phyloP scores from a whole-genome alignment of 1,140 invertebrate genomes.

The Trissolcus basalis region DNA sequence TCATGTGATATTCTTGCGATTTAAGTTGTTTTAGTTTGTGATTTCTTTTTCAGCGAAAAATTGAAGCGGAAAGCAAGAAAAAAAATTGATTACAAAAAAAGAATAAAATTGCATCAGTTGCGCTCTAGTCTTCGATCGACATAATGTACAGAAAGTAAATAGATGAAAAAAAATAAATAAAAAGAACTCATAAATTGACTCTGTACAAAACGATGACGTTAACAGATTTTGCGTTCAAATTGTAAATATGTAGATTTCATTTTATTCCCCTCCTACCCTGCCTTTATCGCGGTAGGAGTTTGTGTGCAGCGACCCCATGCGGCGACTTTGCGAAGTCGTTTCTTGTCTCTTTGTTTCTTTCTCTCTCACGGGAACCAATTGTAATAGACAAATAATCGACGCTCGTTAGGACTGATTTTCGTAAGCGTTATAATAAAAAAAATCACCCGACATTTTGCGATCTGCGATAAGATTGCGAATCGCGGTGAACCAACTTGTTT shows the following conservation, averaged over 20 bases:
- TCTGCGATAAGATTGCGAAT: conserved; percentile 21
- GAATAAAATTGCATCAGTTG: conserved; percentile 9
- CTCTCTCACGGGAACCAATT: conserved; percentile 32
- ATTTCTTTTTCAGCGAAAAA: not conserved
- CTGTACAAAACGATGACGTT: conserved; percentile 37
- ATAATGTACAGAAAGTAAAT: conserved; percentile 29
- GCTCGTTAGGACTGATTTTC: conserved; percentile 53
- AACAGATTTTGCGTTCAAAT: conserved; percentile 35
- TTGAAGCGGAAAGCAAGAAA: not conserved
- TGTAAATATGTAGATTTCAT: conserved; percentile 44
- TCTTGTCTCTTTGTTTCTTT: conserved; percentile 5
- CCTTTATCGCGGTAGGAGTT: not conserved
- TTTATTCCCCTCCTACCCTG: conserved; percentile 3
- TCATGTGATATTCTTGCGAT: conserved; percentile 36
- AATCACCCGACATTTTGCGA: conserved; percentile 30
- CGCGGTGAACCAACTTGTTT: conserved; percentile 3
- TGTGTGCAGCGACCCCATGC: conserved; percentile 20
- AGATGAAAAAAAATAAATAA: not conserved
- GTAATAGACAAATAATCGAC: conserved; percentile 51
- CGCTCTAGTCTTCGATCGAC: conserved; percentile 47
- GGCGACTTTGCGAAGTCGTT: conserved; percentile 2
- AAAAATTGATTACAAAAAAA: conserved; percentile 8
- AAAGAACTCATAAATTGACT: not conserved
- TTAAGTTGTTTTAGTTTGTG: conserved; percentile 12
- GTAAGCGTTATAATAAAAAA: conserved; percentile 29